These are phyloP conservation scores for Magallana nippona DNA, from an alignment of 2,888 invertebrate species.

Conservation along the genomic window DNA sequence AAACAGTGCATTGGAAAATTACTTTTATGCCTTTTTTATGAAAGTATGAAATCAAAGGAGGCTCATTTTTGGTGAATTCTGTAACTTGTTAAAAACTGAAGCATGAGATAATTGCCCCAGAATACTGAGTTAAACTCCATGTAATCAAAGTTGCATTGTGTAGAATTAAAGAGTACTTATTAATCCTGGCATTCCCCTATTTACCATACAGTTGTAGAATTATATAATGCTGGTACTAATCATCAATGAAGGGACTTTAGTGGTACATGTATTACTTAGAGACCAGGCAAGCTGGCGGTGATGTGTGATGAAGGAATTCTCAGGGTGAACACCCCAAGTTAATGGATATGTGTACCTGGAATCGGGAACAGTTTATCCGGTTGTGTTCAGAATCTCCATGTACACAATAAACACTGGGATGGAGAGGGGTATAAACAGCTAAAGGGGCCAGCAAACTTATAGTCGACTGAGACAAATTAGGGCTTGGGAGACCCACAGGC, in stretches of 20 bases:
- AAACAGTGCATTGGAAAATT: too few species aligned
- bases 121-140: too few species aligned
- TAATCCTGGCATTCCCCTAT: constrained; percentile 9
- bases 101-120: too few species aligned
- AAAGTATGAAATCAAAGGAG: too few species aligned
- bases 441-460: not conserved
- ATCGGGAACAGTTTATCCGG: constrained; percentile 17
- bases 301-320: constrained; percentile 4
- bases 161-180: not conserved
- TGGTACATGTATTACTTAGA: not conserved
- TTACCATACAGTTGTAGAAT: not conserved
- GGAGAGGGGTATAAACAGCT: not conserved
- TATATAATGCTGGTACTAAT: constrained; percentile 9
- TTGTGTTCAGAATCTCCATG: constrained; percentile 19
- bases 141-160: too few species aligned
- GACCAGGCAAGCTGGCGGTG: not conserved
- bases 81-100: too few species aligned
- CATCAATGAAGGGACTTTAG: not conserved
- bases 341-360: constrained; percentile 22
- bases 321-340: constrained; percentile 30
- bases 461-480: not conserved
- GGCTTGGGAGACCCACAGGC: not conserved
- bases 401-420: constrained; percentile 14
- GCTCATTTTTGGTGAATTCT: too few species aligned
- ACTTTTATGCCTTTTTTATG: too few species aligned